These are phyloP conservation scores for Indri indri DNA, from an alignment of 2,113 vertebrate species.

Conservation along the genomic window DNA sequence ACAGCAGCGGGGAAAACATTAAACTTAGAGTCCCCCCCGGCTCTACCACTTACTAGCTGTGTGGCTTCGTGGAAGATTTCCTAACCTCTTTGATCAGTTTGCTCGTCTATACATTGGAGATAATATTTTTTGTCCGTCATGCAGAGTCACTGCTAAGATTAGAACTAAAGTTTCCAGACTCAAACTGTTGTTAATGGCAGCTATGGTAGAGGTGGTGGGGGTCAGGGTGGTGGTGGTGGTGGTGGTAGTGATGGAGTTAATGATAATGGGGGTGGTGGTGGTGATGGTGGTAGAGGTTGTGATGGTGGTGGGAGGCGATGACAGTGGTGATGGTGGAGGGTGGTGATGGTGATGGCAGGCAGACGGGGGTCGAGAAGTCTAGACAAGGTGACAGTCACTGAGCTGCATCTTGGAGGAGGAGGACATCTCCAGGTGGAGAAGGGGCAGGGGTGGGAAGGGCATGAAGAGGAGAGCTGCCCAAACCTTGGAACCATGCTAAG, in stretches of 20 bases:
- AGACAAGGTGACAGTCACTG: not conserved
- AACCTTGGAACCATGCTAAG: not conserved
- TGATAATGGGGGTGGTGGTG: not conserved
- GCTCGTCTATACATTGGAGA: not conserved
- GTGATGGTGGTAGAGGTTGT: no score
- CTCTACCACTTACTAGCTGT: not conserved
- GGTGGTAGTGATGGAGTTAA: accelerated
- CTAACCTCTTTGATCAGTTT: not conserved
- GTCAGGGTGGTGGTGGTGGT: accelerated
- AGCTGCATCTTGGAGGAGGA: not conserved
- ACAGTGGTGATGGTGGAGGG: not conserved
- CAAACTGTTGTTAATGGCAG: not conserved
- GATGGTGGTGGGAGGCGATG: not conserved
- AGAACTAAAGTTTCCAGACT: not conserved
- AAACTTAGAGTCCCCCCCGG: not conserved
- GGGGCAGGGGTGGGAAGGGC: not conserved
- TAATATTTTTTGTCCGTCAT: not conserved
- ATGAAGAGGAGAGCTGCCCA: not conserved
- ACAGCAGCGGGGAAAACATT: not conserved
- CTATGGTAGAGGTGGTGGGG: not conserved
- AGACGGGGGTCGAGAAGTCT: not conserved
- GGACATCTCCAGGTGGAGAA: not conserved
- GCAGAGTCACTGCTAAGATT: not conserved
- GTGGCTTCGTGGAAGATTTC: not conserved
- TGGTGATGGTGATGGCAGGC: not conserved